Evolutionary conservation across 2,113 vertebrate genomes (phyloP).

Genomic region (Ameiurus melas): DNA sequence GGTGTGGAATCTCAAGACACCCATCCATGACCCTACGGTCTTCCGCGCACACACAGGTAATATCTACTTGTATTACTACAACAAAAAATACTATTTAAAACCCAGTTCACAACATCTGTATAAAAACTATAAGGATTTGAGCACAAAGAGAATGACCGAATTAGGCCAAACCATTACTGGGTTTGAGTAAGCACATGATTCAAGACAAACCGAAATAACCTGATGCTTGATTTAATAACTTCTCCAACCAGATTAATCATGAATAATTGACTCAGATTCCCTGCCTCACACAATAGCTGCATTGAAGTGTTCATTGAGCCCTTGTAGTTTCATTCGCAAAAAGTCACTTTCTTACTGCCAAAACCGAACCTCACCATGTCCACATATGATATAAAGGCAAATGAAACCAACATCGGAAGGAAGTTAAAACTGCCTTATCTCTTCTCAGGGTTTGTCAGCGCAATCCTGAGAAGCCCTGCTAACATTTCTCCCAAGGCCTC

Average conservation of each 20-base stretch:
- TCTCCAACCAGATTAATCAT: neutral
- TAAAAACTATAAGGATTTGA: neutral
- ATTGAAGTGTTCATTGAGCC: slow-evolving; percentile 39
- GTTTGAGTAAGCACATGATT: neutral
- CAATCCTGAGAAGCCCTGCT: neutral
- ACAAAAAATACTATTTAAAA: neutral
- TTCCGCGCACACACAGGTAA: neutral
- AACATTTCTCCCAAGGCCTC: slow-evolving; percentile 24
- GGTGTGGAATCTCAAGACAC: neutral
- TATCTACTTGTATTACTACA: neutral
- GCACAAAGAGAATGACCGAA: neutral
- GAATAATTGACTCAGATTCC: neutral
- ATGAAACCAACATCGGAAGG: neutral
- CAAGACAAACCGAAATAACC: slow-evolving; percentile 13
- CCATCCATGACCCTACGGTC: neutral
- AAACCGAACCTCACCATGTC: neutral
- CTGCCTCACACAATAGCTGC: slow-evolving; percentile 24
- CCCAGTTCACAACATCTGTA: neutral
- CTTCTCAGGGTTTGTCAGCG: neutral
- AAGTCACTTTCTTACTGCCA: neutral
- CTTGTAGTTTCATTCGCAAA: slow-evolving; percentile 30
- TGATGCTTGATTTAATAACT: neutral
- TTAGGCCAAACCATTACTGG: neutral
- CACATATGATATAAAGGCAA: slow-evolving; percentile 11
- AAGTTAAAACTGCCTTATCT: slow-evolving; percentile 9